phyloP scores from a whole-genome alignment of 2,797 vertebrate species.

The Bradypodion pumilum region DNA sequence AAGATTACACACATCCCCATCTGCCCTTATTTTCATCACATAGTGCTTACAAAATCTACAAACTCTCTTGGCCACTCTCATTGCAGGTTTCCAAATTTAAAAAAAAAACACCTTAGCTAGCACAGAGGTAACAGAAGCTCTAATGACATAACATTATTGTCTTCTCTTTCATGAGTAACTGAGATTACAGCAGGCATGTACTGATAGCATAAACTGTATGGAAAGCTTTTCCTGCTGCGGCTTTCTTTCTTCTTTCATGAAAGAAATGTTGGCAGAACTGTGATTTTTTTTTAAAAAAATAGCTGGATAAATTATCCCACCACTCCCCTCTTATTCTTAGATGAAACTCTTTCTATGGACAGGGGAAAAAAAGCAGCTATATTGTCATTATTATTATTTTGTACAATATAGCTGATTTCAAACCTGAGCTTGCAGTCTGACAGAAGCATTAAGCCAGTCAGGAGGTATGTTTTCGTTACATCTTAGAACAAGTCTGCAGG shows the following conservation, averaged over 20 bases:
- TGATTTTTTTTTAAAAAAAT: neutral
- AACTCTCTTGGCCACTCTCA: neutral
- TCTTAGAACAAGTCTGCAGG: too few relatives aligned
- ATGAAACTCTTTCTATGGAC: neutral
- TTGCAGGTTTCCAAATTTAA: neutral
- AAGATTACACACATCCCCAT: slow-evolving; percentile 21
- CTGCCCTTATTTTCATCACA: neutral
- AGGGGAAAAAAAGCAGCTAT: too few relatives aligned
- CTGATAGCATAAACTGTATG: neutral
- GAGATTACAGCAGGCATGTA: neutral
- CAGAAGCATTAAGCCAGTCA: neutral
- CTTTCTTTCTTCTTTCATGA: neutral
- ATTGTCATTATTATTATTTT: too few relatives aligned
- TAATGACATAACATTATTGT: neutral
- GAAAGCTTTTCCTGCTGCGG: neutral
- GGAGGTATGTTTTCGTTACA: neutral
- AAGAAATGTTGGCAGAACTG: neutral
- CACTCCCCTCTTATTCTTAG: neutral
- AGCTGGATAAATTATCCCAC: neutral
- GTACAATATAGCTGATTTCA: neutral
- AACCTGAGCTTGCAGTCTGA: neutral
- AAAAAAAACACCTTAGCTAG: neutral
- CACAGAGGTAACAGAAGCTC: neutral
- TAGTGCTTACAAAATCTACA: neutral
- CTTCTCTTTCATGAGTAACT: neutral